These are phyloP conservation scores for Trichonephila clavipes DNA, from an alignment of 1,140 invertebrate genomes.

Conservation along the genomic window DNA sequence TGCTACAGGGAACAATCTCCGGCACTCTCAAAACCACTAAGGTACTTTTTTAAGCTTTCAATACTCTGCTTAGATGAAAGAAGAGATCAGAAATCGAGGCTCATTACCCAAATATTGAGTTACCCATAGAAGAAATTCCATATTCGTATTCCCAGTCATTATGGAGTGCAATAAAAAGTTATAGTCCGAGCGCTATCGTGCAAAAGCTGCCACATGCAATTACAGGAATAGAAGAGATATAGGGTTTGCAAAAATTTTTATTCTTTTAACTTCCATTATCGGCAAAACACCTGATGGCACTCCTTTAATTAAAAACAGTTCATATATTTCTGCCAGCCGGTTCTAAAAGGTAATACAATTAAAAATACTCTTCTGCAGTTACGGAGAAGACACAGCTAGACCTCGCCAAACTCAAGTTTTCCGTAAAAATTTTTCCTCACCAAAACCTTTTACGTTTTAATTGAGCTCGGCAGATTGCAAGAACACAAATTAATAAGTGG, in stretches of 20 bases:
- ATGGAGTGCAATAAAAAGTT: constrained; percentile 46
- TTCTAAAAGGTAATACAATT: constrained; percentile 65
- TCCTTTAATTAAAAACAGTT: constrained; percentile 70
- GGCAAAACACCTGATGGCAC: constrained; percentile 67
- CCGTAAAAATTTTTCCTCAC: constrained; percentile 66
- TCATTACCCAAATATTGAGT: constrained; percentile 38
- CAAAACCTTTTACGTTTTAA: constrained; percentile 67
- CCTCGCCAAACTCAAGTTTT: constrained; percentile 59
- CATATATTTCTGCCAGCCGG: constrained; percentile 32
- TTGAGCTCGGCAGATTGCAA: constrained; percentile 65
- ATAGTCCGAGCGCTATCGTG: constrained; percentile 28
- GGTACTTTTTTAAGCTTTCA: background rate
- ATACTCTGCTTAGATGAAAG: constrained; percentile 12
- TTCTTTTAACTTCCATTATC: constrained; percentile 39
- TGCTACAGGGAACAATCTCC: background rate
- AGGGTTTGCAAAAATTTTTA: constrained; percentile 35
- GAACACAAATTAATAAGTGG: constrained; percentile 71
- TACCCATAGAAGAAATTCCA: background rate
- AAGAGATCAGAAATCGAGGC: constrained; percentile 10
- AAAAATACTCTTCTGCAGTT: constrained; percentile 58
- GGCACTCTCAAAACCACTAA: background rate
- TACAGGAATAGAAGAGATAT: constrained; percentile 31
- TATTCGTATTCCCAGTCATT: background rate
- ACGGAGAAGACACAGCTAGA: background rate
- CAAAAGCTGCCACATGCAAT: constrained; percentile 32